Evolutionary conservation across 2,888 invertebrate species (phyloP).

Genomic region (Miltochrista miniata): DNA sequence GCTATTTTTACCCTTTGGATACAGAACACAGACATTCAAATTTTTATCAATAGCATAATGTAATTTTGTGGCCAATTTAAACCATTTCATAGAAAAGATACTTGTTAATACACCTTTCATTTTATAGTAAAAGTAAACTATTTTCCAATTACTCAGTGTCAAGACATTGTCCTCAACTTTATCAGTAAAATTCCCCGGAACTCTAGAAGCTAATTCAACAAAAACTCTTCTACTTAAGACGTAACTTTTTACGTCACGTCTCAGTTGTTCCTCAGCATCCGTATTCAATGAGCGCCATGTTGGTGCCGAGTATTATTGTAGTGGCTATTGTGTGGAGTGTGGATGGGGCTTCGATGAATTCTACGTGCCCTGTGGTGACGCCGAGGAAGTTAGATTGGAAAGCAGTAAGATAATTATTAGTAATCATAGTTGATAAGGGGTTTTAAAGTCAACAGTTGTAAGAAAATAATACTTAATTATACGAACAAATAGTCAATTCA

Average conservation of each 20-base stretch:
- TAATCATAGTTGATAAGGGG: no score
- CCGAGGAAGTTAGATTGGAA: constrained; percentile 72
- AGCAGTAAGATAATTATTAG: constrained; percentile 54
- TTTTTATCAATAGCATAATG: no score
- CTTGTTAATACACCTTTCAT: no score
- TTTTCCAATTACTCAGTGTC: background rate
- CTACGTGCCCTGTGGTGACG: constrained; percentile 59
- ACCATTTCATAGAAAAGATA: no score
- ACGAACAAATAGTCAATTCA: no score
- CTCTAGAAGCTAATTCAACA: constrained; percentile 23
- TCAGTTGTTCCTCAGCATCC: constrained; percentile 52
- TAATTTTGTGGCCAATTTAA: no score
- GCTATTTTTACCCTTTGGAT: no score
- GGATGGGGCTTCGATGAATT: constrained; percentile 56
- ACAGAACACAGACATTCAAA: no score
- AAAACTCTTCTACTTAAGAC: constrained; percentile 52
- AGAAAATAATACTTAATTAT: no score
- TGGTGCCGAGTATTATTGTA: constrained; percentile 46
- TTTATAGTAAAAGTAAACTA: no score
- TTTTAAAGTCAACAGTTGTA: no score
- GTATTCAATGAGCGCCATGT: constrained; percentile 50
- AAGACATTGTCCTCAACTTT: background rate
- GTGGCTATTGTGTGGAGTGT: constrained; percentile 48
- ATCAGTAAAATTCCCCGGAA: constrained; percentile 17
- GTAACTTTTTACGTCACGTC: constrained; percentile 46